These are phyloP conservation scores for Popillia japonica DNA, from an alignment of 1,140 invertebrate species.

Conservation along the genomic window DNA sequence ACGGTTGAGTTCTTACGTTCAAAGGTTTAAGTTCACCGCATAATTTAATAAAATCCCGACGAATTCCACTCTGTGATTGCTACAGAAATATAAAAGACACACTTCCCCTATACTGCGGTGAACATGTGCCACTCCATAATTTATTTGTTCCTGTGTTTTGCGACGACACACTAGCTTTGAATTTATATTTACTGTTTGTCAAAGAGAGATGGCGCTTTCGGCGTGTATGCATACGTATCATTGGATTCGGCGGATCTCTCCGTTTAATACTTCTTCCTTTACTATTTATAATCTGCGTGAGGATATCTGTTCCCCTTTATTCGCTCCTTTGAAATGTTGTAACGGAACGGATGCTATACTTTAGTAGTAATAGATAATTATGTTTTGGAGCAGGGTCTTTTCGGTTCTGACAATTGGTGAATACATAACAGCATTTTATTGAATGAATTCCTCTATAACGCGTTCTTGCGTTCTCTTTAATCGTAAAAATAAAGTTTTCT, in stretches of 20 bases:
- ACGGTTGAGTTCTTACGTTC: conserved; percentile 6
- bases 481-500: too few species aligned
- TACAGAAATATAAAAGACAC: conserved; percentile 22
- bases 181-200: conserved; percentile 29
- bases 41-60: conserved; percentile 30
- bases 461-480: too few species aligned
- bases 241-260: not conserved
- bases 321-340: not conserved
- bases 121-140: conserved; percentile 29
- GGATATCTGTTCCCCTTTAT: not conserved
- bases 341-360: not conserved
- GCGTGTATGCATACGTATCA: not conserved
- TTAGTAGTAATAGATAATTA: not conserved
- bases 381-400: too few species aligned
- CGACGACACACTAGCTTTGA: conserved; percentile 30
- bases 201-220: conserved; percentile 7
- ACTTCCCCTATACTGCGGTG: conserved; percentile 19
- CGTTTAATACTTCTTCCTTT: not conserved
- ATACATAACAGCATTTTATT: too few species aligned
- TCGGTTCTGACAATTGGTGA: too few species aligned
- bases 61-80: conserved; percentile 12
- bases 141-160: conserved; percentile 26
- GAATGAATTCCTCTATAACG: too few species aligned
- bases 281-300: not conserved
- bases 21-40: conserved; percentile 28